Base-by-base conservation (phyloP, 1,140 invertebrate species). In the Drosophila melanica region DNA sequence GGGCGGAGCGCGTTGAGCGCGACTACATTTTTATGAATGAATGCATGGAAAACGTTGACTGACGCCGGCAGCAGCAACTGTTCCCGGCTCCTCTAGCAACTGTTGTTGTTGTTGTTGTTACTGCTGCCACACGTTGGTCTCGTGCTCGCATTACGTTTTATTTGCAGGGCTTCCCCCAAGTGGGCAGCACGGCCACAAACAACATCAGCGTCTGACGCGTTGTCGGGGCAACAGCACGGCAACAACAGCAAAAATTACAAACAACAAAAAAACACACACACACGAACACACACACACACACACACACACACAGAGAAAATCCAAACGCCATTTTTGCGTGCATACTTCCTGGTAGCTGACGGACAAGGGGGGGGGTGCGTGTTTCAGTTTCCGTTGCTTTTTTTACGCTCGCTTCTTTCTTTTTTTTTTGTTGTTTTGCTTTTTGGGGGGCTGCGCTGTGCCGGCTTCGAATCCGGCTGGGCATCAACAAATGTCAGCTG, bases 21-120 rank as follows among this genome's bases (percentile, higher is more conserved):
- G 37, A 47, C 58, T 35, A 82, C 78, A 82, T 77, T 89, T 76
- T 89, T 89, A 89, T 89, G 84, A 89, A 89, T 89, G 84, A 89
- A 89, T 89, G 79, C 79, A 80, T 82, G 73, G 66, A 69, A 76
- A 51, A 67, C 59, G 63, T 16, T 50, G 33, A 42, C 30, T 70
- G 58, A 48, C 51, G 57, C 44, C 65, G 39, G 64, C 45, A 73
- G 18, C 58, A 59, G 59, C 74, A 60, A 60, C 74, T 60, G 65
- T 42, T 65, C 18, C 18, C 18, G 2, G 48, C 60, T 35, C 47
- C 53, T 60, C 20, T 23, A 23, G 63, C 55, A 23, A 42, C 41
- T 53, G 55, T 47, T 44, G 59, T 39, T 65, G 59, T 35, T 37
- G 44, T n/a, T 58, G 53, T 12, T 37, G 66, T 20, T 57, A 66